Evolutionary conservation across 2,113 vertebrate species (phyloP).

Genomic region (Nettapus auritus): DNA sequence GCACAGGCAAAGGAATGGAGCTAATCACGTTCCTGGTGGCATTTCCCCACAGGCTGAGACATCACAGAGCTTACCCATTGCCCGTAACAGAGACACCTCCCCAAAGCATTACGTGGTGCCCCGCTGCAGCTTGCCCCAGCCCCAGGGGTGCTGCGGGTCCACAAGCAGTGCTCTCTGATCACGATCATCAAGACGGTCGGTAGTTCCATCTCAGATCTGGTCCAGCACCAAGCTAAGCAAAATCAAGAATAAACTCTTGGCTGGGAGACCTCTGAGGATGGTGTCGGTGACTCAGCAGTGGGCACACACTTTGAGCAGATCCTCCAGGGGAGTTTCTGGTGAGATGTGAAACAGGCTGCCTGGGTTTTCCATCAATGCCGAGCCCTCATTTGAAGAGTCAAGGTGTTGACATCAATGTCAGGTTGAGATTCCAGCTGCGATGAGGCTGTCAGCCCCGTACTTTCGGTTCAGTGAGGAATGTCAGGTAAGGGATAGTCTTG

Average conservation of each 20-base stretch:
- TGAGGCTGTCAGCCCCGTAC: neutral
- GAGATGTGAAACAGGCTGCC: neutral
- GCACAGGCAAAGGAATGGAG: neutral
- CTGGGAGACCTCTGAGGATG: neutral
- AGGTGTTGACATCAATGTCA: neutral
- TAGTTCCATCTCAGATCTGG: neutral
- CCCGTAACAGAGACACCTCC: neutral
- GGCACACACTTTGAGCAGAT: neutral
- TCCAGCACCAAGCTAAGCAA: neutral
- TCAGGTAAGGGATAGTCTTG: neutral
- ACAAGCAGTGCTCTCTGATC: neutral
- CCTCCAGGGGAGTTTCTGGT: neutral
- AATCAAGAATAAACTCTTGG: neutral
- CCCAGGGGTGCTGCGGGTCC: neutral
- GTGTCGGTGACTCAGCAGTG: neutral
- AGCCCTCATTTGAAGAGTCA: neutral
- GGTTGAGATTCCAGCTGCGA: neutral
- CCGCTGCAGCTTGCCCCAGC: neutral
- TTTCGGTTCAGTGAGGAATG: neutral
- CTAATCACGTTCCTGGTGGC: neutral
- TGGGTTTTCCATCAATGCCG: neutral
- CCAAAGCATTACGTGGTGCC: neutral
- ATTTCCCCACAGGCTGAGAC: neutral
- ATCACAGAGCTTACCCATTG: neutral
- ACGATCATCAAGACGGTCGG: neutral